Conservation (phyloP, 2,888 invertebrate genomes). For the Anagyrus pseudococci region DNA sequence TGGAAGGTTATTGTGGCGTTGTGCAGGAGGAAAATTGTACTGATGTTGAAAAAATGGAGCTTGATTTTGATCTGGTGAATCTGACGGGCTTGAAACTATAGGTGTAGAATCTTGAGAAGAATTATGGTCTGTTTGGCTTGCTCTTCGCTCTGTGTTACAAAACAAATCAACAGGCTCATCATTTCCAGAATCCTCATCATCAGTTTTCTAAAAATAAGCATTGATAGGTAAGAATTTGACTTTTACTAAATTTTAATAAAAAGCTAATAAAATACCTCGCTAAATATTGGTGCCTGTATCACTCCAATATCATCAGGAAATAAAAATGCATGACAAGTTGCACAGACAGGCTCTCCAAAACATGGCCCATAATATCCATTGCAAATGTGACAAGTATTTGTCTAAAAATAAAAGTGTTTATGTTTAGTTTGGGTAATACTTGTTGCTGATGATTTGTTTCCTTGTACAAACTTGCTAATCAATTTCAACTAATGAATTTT, state of each 20-base stretch:
- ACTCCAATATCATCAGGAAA: slow-evolving; percentile 78
- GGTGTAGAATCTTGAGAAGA: slow-evolving; percentile 49
- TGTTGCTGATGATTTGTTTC: neutral
- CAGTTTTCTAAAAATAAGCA: slow-evolving; percentile 68
- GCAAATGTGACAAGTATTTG: slow-evolving; percentile 79
- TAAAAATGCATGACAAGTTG: slow-evolving; percentile 91
- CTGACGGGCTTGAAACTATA: slow-evolving; percentile 38
- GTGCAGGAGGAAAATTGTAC: slow-evolving; percentile 32
- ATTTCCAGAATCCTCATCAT: slow-evolving; percentile 93
- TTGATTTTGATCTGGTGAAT: slow-evolving; percentile 39
- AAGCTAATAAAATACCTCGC: slow-evolving; percentile 52
- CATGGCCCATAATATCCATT: slow-evolving; percentile 92
- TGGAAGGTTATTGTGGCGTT: slow-evolving; percentile 15
- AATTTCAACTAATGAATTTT: neutral
- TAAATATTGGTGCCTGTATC: slow-evolving; percentile 61
- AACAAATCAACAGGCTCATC: slow-evolving; percentile 85
- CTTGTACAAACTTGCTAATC: no score
- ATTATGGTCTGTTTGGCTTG: slow-evolving; percentile 52
- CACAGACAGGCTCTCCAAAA: slow-evolving; percentile 89
- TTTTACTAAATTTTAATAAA: neutral
- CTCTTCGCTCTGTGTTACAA: slow-evolving; percentile 65
- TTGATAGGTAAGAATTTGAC: neutral
- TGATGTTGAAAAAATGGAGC: slow-evolving; percentile 36
- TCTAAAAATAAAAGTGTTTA: slow-evolving; percentile 62
- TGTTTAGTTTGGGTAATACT: no score